A percentile compares a stretch with the other conserved stretches of the same genome.
Conservation (phyloP, 2,888 invertebrate species). For the Theodoxus fluviatilis region DNA sequence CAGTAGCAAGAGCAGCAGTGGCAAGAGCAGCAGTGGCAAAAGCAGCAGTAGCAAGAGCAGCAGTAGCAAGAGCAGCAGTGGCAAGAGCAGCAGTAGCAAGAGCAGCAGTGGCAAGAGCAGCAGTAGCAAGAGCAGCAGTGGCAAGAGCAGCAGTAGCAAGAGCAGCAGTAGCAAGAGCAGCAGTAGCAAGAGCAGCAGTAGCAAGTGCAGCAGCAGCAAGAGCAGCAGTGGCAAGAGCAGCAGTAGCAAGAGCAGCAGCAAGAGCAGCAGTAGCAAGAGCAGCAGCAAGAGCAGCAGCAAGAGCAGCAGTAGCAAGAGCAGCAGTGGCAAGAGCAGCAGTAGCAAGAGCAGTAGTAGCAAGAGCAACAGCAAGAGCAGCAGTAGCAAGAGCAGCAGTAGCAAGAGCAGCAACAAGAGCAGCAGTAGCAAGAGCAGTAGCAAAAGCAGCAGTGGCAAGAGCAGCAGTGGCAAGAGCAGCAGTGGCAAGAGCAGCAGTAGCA, state of each 20-base stretch:
- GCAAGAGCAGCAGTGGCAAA: too few species aligned
- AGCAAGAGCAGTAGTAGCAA: not conserved
- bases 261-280: not conserved
- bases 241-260: not conserved
- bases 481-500: not conserved
- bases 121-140: not conserved
- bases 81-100: not conserved
- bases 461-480: not conserved
- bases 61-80: too few species aligned
- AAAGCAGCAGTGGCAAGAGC: not conserved
- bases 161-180: not conserved
- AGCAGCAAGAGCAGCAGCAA: not conserved
- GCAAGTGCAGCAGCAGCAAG: too few species aligned
- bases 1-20: too few species aligned
- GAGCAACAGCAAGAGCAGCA: not conserved
- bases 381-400: not conserved
- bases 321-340: not conserved
- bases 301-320: not conserved
- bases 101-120: not conserved
- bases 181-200: not conserved
- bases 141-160: not conserved
- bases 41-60: too few species aligned
- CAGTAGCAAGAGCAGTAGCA: not conserved
- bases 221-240: not conserved
- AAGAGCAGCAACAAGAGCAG: not conserved